Conservation (phyloP, 2,113 vertebrate species). For the Piaya cayana region DNA sequence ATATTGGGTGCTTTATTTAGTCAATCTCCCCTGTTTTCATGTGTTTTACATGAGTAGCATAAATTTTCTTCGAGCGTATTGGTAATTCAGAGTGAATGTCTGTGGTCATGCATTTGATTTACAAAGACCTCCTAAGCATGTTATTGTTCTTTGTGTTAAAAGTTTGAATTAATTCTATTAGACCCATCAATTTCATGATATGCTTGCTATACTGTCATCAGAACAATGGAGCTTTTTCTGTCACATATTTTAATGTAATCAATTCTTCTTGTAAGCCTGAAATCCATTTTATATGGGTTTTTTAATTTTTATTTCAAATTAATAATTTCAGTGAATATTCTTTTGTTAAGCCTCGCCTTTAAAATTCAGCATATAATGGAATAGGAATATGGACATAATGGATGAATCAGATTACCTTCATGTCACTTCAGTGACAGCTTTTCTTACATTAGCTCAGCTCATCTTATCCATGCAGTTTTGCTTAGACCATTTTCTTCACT, state of each 20-base stretch:
- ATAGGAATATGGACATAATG: background rate
- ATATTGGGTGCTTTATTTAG: background rate
- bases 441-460: background rate
- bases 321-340: background rate
- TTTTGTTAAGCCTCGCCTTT: background rate
- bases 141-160: background rate
- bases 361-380: background rate
- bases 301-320: background rate
- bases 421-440: background rate
- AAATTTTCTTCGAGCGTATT: background rate
- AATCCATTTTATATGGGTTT: background rate
- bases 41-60: background rate
- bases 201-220: background rate
- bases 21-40: background rate
- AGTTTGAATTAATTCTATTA: constrained; percentile 17
- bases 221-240: background rate
- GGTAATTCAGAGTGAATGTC: background rate
- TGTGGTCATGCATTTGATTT: background rate
- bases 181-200: background rate
- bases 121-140: background rate
- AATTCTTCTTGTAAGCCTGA: background rate
- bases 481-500: background rate
- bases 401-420: background rate
- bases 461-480: background rate
- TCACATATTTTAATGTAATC: background rate